These are phyloP conservation scores for Micromys minutus DNA, from an alignment of 2,113 vertebrate genomes.

Conservation along the genomic window DNA sequence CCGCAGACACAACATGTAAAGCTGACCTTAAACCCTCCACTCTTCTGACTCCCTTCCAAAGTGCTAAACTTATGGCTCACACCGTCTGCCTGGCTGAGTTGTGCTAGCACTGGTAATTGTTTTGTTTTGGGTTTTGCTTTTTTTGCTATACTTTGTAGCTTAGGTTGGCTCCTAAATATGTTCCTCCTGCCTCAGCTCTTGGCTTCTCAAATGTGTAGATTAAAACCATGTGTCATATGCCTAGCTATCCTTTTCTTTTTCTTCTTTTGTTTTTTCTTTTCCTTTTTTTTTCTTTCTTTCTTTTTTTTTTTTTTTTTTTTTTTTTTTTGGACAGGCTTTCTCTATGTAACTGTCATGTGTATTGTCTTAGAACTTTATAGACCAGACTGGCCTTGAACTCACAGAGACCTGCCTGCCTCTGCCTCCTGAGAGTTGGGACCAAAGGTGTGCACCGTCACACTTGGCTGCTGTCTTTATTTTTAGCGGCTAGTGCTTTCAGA, in stretches of 20 bases:
- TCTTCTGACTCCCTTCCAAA: background rate
- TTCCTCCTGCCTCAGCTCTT: background rate
- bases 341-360: background rate
- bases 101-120: background rate
- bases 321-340: background rate
- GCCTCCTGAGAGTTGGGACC: background rate
- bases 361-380: background rate
- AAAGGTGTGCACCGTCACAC: background rate
- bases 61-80: background rate
- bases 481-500: background rate
- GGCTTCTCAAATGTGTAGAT: background rate
- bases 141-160: background rate
- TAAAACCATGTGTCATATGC: background rate
- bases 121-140: background rate
- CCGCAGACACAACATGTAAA: background rate
- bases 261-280: too few relatives aligned
- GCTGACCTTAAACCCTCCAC: background rate
- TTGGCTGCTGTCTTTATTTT: background rate
- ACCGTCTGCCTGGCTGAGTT: background rate
- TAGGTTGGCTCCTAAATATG: background rate
- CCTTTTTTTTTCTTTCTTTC: rapidly evolving
- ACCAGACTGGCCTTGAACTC: background rate
- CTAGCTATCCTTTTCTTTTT: background rate
- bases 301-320: rapidly evolving
- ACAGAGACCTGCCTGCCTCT: background rate